These are phyloP conservation scores for Drosophila atroscutellata DNA, from an alignment of 2,888 invertebrate genomes.

Conservation along the genomic window DNA sequence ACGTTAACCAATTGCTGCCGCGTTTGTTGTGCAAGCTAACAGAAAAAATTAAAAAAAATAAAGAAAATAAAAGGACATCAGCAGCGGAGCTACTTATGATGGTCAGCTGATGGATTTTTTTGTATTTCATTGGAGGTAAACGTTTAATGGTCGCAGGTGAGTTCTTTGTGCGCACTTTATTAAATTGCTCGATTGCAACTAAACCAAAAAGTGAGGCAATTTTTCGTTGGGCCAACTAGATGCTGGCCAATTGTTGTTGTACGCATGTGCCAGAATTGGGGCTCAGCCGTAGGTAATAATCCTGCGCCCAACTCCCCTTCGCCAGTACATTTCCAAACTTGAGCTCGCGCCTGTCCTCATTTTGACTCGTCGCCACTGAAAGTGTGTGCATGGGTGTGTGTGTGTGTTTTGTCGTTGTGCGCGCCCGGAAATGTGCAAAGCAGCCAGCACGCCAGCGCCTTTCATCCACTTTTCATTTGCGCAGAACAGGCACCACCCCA, in stretches of 20 bases:
- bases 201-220: conserved; percentile 26
- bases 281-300: conserved; percentile 12
- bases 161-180: conserved; percentile 38
- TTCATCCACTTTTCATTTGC: conserved; percentile 82
- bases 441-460: conserved; percentile 58
- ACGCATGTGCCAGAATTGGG: conserved; percentile 70
- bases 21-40: conserved; percentile 2
- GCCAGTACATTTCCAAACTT: conserved; percentile 4
- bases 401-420: conserved; percentile 27
- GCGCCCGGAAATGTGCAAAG: conserved; percentile 72
- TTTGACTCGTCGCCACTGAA: conserved; percentile 58
- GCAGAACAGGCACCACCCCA: conserved; percentile 45
- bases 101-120: conserved; percentile 6
- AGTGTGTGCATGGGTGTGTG: conserved; percentile 21
- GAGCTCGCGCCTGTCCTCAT: conserved; percentile 67
- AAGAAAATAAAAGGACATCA: not conserved
- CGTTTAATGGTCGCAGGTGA: conserved; percentile 46
- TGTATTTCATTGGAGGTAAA: conserved; percentile 18
- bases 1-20: conserved; percentile 5
- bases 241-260: conserved; percentile 34
- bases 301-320: not conserved
- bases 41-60: no score
- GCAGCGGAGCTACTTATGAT: not conserved
- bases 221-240: conserved; percentile 30
- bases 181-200: conserved; percentile 39